phyloP scores from a whole-genome alignment of 2,888 invertebrate species.

The Campoletis raptor region DNA sequence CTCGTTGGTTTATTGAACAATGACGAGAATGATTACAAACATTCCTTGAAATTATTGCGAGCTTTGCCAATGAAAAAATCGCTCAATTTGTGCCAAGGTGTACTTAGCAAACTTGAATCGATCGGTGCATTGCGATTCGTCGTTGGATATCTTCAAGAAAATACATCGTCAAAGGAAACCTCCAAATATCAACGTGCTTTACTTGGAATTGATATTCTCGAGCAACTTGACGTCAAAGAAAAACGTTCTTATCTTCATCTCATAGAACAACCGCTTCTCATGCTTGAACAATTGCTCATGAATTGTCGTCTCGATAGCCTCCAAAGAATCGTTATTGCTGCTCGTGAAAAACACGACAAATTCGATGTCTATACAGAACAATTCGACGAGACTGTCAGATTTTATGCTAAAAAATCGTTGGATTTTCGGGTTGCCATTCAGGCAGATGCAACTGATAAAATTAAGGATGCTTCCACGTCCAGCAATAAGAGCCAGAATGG shows the following conservation, averaged over 20 bases:
- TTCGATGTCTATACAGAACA: slow-evolving; percentile 87
- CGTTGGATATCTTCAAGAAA: slow-evolving; percentile 87
- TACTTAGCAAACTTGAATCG: slow-evolving; percentile 88
- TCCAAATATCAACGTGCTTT: slow-evolving; percentile 87
- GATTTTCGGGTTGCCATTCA: slow-evolving; percentile 88
- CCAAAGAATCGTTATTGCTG: slow-evolving; percentile 87
- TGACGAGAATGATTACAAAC: slow-evolving; percentile 80
- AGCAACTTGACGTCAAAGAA: slow-evolving; percentile 87
- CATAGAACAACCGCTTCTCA: slow-evolving; percentile 89
- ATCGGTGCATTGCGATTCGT: slow-evolving; percentile 88
- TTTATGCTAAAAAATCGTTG: slow-evolving; percentile 92
- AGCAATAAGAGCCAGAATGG: slow-evolving; percentile 82
- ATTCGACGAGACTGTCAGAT: slow-evolving; percentile 89
- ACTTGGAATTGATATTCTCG: slow-evolving; percentile 89
- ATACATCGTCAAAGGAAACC: slow-evolving; percentile 84
- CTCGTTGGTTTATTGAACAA: slow-evolving; percentile 87
- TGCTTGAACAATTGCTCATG: slow-evolving; percentile 95
- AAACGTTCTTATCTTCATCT: slow-evolving; percentile 88
- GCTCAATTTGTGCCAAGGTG: slow-evolving; percentile 88
- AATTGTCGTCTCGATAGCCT: slow-evolving; percentile 91
- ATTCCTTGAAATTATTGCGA: slow-evolving; percentile 85
- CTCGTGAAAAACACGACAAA: slow-evolving; percentile 84
- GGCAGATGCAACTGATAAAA: slow-evolving; percentile 79
- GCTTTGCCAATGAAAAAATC: slow-evolving; percentile 87
- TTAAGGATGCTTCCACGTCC: slow-evolving; percentile 56